Conservation (phyloP, 2,888 invertebrate genomes). For the Meiosimyza platycephala region DNA sequence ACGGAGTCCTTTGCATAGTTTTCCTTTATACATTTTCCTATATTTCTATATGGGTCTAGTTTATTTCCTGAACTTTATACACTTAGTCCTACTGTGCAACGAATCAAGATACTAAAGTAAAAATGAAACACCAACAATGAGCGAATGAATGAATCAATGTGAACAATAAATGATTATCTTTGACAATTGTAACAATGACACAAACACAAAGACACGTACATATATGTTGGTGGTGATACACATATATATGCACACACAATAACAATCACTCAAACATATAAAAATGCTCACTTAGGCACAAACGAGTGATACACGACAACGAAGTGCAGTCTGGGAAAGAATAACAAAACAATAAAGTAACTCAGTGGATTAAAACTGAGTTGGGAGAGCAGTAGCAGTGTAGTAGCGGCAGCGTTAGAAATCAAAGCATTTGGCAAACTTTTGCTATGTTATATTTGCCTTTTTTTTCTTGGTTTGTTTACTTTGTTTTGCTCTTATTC, state of each 20-base stretch:
- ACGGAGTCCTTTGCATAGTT: too few species aligned
- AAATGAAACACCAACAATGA: too few species aligned
- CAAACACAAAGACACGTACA: not conserved
- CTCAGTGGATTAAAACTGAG: not conserved
- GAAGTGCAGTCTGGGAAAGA: not conserved
- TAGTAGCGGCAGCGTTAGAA: too few species aligned
- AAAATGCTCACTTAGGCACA: constrained; percentile 3
- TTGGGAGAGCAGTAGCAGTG: too few species aligned
- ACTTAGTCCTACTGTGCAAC: not conserved
- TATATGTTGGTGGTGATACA: not conserved
- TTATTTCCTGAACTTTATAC: not conserved
- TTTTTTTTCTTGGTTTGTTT: not conserved
- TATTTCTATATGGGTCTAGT: too few species aligned
- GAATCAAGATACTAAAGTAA: too few species aligned
- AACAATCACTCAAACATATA: constrained; percentile 8
- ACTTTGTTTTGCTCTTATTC: not conserved
- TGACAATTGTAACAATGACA: constrained; percentile 27
- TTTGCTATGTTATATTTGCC: not conserved
- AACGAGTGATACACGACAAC: not conserved
- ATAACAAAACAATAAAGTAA: constrained; percentile 3
- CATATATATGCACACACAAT: not conserved
- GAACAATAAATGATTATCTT: constrained; percentile 32
- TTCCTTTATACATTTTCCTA: too few species aligned
- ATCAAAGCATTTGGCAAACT: not conserved
- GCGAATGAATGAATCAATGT: constrained; percentile 14